Base-by-base conservation (phyloP, 2,888 invertebrate species). In the Amphimallon solstitiale region DNA sequence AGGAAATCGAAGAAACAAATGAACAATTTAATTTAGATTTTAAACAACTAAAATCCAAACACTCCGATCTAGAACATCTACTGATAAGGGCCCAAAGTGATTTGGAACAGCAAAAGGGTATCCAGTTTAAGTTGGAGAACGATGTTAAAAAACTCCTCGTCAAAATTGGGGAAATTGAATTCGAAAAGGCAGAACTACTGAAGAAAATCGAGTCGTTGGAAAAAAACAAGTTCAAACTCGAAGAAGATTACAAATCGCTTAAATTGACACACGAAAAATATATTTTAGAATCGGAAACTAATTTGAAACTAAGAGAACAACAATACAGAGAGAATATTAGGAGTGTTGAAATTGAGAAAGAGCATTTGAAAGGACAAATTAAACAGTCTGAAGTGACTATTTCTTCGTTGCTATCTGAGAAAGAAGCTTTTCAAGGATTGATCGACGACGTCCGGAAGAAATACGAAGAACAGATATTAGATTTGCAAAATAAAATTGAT, bases 81-180 rank as follows among this genome's bases (percentile, higher is more conserved):
- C 15, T 71, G 9, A 69, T 71, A 34, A 72, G 70, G 45, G 66
- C 73, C 7, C 69, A 68, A 37, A 66, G 40, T 62, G 73, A 72
- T 46, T 65, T 74, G 19, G 72, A 74, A 52, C 69, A 69, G 40
- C 56, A 62, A 54, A 43, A 12, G 14, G 67, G 60, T 7, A 67
- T 63, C 21, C 63, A 60, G 15, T 51, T 35, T 14, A 43, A 60
- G n/a, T 59, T 67, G 29, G 63, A 65, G 48, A 61, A 62, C 23
- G 65, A 65, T 14, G 63, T 65, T 12, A 68, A 68, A 45, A 65
- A 54, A 51, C 9, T 63, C 4, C 19, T 49, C 29, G 51, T n/a
- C 6, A 60, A 63, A 48, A 29, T 68, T 15, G 37, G 21, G 7
- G 60, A 63, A 1, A 35, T 62, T n/a, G 59, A 68, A 34, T 37